A percentile compares a stretch with the other conserved stretches of the same genome.
Evolutionary conservation across 2,888 invertebrate species (phyloP).

Genomic region (Ophion ventricosus): DNA sequence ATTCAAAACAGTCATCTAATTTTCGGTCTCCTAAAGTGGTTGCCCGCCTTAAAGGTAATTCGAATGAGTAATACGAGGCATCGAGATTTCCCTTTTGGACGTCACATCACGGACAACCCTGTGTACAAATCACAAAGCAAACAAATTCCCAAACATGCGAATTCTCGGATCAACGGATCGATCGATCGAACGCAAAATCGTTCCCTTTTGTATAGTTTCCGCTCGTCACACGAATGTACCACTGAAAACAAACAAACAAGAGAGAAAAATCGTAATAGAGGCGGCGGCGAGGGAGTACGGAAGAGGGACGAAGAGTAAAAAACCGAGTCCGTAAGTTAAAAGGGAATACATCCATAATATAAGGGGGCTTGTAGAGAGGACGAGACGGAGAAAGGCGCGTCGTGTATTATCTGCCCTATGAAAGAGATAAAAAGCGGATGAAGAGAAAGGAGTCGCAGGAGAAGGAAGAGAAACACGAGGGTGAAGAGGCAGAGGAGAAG

Average conservation of each 20-base stretch:
- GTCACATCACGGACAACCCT: too few relatives aligned
- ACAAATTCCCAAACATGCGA: too few relatives aligned
- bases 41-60: too few relatives aligned
- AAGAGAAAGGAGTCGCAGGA: neutral
- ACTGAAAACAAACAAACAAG: neutral
- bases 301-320: slow-evolving; percentile 31
- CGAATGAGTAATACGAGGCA: too few relatives aligned
- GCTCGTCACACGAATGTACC: neutral
- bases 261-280: neutral
- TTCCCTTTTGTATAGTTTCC: neutral
- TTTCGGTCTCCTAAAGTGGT: too few relatives aligned
- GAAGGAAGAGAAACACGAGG: neutral
- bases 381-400: slow-evolving; percentile 54
- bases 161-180: neutral
- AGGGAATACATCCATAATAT: slow-evolving; percentile 83
- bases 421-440: slow-evolving; percentile 10
- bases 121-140: neutral
- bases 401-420: slow-evolving; percentile 42
- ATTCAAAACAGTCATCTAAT: too few relatives aligned
- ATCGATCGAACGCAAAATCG: too few relatives aligned
- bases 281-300: neutral
- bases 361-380: slow-evolving; percentile 65
- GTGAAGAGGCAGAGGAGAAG: slow-evolving; percentile 21
- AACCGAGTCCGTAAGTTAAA: slow-evolving; percentile 79
- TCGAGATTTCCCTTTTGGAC: too few relatives aligned